These are phyloP conservation scores for Genyomyrus donnyi DNA, from an alignment of 2,113 vertebrate species.

Conservation along the genomic window DNA sequence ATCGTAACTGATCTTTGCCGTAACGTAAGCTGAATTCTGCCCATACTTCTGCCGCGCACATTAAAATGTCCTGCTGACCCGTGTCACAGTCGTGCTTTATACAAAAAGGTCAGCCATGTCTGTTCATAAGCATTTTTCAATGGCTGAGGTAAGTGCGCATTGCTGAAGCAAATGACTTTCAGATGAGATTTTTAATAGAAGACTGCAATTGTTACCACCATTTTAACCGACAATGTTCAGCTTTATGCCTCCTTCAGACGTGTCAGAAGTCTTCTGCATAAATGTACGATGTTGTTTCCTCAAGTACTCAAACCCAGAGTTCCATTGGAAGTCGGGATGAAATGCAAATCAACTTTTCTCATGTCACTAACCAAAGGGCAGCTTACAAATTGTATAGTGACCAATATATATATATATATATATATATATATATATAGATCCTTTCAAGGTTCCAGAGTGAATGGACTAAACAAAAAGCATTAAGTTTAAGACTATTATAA, in stretches of 20 bases:
- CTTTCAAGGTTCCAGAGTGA: background rate
- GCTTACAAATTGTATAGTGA: background rate
- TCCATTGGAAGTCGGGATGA: background rate
- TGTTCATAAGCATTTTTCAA: constrained; percentile 14
- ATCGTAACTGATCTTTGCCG: background rate
- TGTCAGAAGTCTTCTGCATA: constrained; percentile 4
- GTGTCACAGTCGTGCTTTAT: background rate
- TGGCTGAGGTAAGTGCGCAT: background rate
- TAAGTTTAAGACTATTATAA: background rate
- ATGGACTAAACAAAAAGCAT: background rate
- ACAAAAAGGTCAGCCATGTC: constrained; percentile 1
- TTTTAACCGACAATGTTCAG: background rate
- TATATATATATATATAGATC: background rate
- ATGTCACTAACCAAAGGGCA: background rate
- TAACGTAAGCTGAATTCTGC: background rate
- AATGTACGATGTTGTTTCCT: background rate
- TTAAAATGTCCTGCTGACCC: constrained; percentile 1
- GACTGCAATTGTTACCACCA: background rate
- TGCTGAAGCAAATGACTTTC: background rate
- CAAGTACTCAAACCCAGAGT: background rate
- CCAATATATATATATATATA: background rate
- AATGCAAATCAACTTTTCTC: background rate
- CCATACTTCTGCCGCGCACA: background rate
- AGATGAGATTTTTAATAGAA: background rate
- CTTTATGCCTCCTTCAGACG: background rate